Evolutionary conservation across 2,888 invertebrate genomes (phyloP).

Genomic region (Drosophila yooni): DNA sequence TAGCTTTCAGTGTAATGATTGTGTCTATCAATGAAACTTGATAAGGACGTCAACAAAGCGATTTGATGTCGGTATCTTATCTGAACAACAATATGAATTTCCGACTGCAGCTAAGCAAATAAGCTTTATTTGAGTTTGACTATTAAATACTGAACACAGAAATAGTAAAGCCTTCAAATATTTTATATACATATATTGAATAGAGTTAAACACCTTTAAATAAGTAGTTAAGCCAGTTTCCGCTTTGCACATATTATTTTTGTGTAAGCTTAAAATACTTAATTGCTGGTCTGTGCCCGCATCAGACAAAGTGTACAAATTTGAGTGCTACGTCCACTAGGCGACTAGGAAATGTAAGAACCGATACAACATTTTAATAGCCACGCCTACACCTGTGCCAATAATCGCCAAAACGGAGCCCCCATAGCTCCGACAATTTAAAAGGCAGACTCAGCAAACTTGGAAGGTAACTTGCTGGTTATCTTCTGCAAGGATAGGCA

Average conservation of each 20-base stretch:
- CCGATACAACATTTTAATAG: background rate
- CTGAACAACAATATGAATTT: slow-evolving; percentile 24
- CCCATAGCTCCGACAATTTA: background rate
- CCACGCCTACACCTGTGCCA: no score
- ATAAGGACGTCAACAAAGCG: slow-evolving; percentile 29
- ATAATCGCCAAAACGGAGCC: no score
- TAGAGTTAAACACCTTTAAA: background rate
- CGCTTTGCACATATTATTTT: background rate
- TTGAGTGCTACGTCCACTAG: background rate
- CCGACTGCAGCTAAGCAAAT: slow-evolving; percentile 59
- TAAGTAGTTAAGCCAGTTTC: background rate
- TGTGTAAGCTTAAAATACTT: background rate
- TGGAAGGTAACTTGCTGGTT: background rate
- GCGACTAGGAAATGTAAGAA: background rate
- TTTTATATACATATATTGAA: background rate
- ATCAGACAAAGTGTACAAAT: background rate
- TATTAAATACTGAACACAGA: slow-evolving; percentile 22
- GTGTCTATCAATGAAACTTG: slow-evolving; percentile 54
- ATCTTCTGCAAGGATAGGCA: background rate
- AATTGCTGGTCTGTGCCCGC: background rate
- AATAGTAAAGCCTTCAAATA: slow-evolving; percentile 3
- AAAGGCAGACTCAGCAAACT: background rate
- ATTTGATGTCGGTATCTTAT: slow-evolving; percentile 48
- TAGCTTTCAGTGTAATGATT: slow-evolving; percentile 26
- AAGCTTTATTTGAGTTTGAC: slow-evolving; percentile 23